Conservation (phyloP, 2,797 vertebrate species). For the Pteropus rufus region DNA sequence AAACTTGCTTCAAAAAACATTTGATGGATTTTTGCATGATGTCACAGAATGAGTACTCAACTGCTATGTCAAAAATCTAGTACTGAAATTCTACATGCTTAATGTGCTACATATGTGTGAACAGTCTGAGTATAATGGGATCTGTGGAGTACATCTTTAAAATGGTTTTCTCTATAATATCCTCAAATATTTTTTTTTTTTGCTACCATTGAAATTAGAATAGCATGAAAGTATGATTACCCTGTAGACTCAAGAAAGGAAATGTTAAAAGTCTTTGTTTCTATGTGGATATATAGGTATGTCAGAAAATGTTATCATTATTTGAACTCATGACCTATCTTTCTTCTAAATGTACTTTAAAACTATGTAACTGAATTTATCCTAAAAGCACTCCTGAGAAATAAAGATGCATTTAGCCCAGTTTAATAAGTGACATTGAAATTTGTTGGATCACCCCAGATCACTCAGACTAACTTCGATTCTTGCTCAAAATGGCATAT, state of each 20-base stretch:
- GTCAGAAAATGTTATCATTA: not conserved
- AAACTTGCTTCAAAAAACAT: not conserved
- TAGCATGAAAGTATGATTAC: not conserved
- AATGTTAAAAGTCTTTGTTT: constrained; percentile 15
- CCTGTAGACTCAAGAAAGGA: not conserved
- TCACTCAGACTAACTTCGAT: constrained; percentile 6
- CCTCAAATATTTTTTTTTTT: not conserved
- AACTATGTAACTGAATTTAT: constrained; percentile 33
- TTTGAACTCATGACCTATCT: constrained; percentile 35
- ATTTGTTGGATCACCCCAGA: not conserved
- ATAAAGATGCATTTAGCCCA: not conserved
- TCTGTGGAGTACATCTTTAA: not conserved
- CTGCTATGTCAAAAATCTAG: not conserved
- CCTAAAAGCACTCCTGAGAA: constrained; percentile 43
- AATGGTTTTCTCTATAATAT: not conserved
- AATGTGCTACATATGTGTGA: not conserved
- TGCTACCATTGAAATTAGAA: not conserved
- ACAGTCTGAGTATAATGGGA: not conserved
- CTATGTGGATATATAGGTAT: not conserved
- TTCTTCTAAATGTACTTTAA: constrained; percentile 45
- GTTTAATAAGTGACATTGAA: constrained; percentile 41
- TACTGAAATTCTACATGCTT: not conserved
- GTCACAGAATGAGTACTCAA: not conserved
- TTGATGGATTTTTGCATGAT: not conserved
- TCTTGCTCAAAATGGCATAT: not conserved